These are phyloP conservation scores for Drepanosiphum platanoidis DNA, from an alignment of 2,888 invertebrate species.

Conservation along the genomic window DNA sequence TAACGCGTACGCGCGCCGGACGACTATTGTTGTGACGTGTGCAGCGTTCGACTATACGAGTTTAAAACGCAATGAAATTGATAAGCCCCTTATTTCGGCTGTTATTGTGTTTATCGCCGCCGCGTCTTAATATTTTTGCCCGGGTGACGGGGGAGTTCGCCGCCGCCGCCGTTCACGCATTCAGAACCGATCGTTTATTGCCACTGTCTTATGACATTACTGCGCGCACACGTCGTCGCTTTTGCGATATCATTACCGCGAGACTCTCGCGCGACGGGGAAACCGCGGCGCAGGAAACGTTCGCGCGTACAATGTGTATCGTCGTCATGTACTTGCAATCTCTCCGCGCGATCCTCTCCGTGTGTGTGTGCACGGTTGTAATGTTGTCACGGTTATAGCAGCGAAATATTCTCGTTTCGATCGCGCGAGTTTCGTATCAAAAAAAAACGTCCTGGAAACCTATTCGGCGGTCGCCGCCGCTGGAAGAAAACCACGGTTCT, in stretches of 20 bases:
- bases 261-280: neutral
- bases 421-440: neutral
- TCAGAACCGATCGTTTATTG: neutral
- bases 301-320: neutral
- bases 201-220: neutral
- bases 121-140: neutral
- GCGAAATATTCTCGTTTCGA: slow-evolving; percentile 8
- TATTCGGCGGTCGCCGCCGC: neutral
- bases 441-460: neutral
- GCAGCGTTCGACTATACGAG: neutral
- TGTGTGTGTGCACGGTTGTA: too few species aligned
- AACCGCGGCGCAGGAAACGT: neutral
- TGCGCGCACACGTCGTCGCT: neutral
- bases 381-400: neutral
- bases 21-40: too few species aligned
- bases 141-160: too few species aligned
- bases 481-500: too few species aligned
- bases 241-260: slow-evolving; percentile 13
- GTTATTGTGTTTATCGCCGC: neutral
- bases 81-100: neutral
- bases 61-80: neutral
- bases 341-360: neutral
- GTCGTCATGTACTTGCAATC: neutral
- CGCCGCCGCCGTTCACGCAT: too few species aligned
- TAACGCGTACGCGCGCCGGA: too few species aligned